Conservation (phyloP, 2,797 vertebrate genomes). For the Acridotheres tristis region DNA sequence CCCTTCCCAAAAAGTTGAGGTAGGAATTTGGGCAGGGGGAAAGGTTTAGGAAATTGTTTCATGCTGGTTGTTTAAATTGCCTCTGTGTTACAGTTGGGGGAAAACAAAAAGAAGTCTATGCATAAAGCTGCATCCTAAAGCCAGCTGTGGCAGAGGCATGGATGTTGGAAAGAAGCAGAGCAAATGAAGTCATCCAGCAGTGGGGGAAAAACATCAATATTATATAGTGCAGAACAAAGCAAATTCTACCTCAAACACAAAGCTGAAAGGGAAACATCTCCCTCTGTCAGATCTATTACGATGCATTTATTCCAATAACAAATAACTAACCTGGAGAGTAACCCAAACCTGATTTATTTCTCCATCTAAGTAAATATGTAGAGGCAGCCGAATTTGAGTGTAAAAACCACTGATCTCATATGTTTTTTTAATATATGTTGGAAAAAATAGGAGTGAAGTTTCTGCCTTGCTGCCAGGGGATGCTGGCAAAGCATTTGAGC, state of each 20-base stretch:
- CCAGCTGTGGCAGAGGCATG: constrained; percentile 23
- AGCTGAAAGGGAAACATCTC: constrained; percentile 58
- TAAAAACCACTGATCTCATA: constrained; percentile 61
- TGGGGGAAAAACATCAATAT: constrained; percentile 20
- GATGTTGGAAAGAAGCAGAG: constrained; percentile 18
- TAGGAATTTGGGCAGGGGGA: neutral
- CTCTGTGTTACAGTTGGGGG: neutral
- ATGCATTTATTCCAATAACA: constrained; percentile 58
- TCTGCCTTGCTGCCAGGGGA: constrained; percentile 41
- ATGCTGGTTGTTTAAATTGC: constrained; percentile 23
- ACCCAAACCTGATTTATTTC: constrained; percentile 62
- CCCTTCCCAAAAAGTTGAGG: neutral
- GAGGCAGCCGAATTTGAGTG: constrained; percentile 28
- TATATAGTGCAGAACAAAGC: constrained; percentile 62
- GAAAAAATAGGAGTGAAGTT: constrained; percentile 21
- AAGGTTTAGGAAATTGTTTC: constrained; percentile 32
- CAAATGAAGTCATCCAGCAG: constrained; percentile 60
- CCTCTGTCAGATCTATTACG: constrained; percentile 53
- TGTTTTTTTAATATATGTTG: constrained; percentile 5
- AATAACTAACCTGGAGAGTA: constrained; percentile 56
- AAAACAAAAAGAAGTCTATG: neutral
- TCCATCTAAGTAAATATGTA: constrained; percentile 60
- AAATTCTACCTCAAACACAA: constrained; percentile 53
- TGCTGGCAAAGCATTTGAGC: constrained; percentile 45
- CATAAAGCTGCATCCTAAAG: constrained; percentile 4